Evolutionary conservation across 2,888 invertebrate genomes (phyloP), one percentile per base, ranked within the genome.

Genomic region (Horisme vitalbata): DNA sequence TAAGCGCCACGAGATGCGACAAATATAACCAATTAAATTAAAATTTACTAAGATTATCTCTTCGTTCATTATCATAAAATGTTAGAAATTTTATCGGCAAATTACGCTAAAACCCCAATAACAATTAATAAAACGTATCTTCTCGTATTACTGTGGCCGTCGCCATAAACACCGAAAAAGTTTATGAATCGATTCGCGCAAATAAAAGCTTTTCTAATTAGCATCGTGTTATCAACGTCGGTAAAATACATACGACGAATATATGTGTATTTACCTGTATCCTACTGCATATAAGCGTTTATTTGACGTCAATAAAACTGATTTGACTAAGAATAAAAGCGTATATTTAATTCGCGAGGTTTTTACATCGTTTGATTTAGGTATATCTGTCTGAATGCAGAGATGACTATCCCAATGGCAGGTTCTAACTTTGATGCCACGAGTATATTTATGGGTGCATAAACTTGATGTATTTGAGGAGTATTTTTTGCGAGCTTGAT

Each of bases 271-370:
- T 37, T 36, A 24, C 49, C 35, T 38, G 39, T 18, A 45, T 53
- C 52, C 53, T 46, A 55, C 53, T 58, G 55, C 51, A 52, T 41
- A 49, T 51, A 53, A 52, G 52, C 46, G 37, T 57, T 57, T 58
- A 55, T 58, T 49, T 30, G 34, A 33, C 30, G 43, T 5, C 45
- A 49, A 52, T 58, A 53, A 58, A 55, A 53, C 34, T 45, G 48
- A 47, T 52, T 52, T 55, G 50, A 45, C 32, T 43, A 45, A 36
- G 45, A 37, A 57, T 51, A 46, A 50, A 36, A 48, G 34, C 15
- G 44, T 50, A 41, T n/a, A 57, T 55, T 55, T 41, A 41, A 52
- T 46, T 45, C 31, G 43, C 38, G 28, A 21, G 21, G 39, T 31
- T 43, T 45, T 53, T 47, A 12, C 35, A 45, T 34, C 35, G 26